Percentiles rank a stretch among this genome's conserved stretches.
These are phyloP conservation scores for Drosophila suboccidentalis DNA, from an alignment of 2,888 invertebrate genomes.

Conservation along the genomic window DNA sequence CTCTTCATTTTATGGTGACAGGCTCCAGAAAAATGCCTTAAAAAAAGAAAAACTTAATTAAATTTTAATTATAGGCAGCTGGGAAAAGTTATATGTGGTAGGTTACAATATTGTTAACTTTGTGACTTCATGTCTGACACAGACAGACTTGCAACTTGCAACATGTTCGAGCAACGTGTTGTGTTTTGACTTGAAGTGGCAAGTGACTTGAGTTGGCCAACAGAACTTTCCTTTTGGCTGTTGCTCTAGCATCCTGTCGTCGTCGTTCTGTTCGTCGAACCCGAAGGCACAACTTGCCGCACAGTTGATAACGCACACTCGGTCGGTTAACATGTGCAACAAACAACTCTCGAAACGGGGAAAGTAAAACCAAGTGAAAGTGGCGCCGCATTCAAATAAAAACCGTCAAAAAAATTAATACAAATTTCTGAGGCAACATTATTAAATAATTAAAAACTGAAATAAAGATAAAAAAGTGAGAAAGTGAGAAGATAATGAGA, in stretches of 20 bases:
- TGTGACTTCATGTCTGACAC: neutral
- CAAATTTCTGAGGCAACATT: slow-evolving; percentile 14
- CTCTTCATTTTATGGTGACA: neutral
- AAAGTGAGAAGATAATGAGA: slow-evolving; percentile 3
- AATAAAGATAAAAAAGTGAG: neutral
- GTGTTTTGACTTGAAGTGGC: slow-evolving; percentile 65
- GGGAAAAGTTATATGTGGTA: neutral
- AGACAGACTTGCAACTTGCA: slow-evolving; percentile 36
- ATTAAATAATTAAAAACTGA: slow-evolving; percentile 12
- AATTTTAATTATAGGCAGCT: slow-evolving; percentile 5
- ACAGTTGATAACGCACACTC: slow-evolving; percentile 77
- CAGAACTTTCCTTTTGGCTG: slow-evolving; percentile 17
- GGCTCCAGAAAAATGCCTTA: neutral
- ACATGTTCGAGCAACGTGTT: slow-evolving; percentile 71
- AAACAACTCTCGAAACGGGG: slow-evolving; percentile 8
- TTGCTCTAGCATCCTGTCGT: slow-evolving; percentile 28
- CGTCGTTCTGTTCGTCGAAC: slow-evolving; percentile 26
- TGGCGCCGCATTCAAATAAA: slow-evolving; percentile 21
- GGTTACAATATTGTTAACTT: neutral
- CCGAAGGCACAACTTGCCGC: slow-evolving; percentile 42
- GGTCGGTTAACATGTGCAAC: slow-evolving; percentile 54
- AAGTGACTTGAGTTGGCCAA: slow-evolving; percentile 34
- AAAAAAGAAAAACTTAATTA: slow-evolving; percentile 19
- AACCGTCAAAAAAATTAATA: slow-evolving; percentile 21
- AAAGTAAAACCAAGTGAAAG: slow-evolving; percentile 10